phyloP scores from a whole-genome alignment of 2,113 vertebrate species.

The Phalacrocorax carbo region DNA sequence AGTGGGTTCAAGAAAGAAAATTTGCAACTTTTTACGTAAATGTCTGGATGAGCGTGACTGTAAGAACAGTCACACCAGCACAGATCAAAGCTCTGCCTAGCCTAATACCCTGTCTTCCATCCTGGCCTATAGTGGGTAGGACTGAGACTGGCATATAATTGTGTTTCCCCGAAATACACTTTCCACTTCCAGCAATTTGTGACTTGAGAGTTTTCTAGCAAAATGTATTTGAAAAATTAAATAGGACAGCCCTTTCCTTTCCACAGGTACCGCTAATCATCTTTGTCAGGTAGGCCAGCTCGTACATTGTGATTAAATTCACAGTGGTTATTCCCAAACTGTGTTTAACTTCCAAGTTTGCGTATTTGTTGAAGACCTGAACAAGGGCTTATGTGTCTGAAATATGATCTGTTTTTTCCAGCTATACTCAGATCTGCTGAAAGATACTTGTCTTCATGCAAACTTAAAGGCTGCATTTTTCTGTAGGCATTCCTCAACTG shows the following conservation, averaged over 20 bases:
- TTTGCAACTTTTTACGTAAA: accelerated
- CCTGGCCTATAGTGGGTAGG: not conserved
- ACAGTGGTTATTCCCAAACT: not conserved
- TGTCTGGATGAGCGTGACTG: not conserved
- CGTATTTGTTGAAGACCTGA: not conserved
- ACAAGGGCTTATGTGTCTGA: not conserved
- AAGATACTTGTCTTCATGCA: not conserved
- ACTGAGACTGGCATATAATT: not conserved
- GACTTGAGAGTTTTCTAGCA: not conserved
- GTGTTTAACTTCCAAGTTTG: not conserved
- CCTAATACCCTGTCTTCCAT: not conserved
- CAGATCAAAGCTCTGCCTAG: not conserved
- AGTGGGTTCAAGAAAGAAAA: not conserved
- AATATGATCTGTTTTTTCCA: accelerated
- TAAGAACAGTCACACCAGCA: not conserved
- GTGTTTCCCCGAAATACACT: not conserved
- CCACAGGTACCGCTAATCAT: not conserved
- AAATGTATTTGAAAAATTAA: not conserved
- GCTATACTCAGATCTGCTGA: accelerated
- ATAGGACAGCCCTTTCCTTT: not conserved
- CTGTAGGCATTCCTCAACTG: not conserved
- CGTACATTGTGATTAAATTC: not conserved
- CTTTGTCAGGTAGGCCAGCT: not conserved
- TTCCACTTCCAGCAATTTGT: not conserved
- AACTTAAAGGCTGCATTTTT: not conserved